phyloP scores from a whole-genome alignment of 2,113 vertebrate species.

The Menura novaehollandiae region DNA sequence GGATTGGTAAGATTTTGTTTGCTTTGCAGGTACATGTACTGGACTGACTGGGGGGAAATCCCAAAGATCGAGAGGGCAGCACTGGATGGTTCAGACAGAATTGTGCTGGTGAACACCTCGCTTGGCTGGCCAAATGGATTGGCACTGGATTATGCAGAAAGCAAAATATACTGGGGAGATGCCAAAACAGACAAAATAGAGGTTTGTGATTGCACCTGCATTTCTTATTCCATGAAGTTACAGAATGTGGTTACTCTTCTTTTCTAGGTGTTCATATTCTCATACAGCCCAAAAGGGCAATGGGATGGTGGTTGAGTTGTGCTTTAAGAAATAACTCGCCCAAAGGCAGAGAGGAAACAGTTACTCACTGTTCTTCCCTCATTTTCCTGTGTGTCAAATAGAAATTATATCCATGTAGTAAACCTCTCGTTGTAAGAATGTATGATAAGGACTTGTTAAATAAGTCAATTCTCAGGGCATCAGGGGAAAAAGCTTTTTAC shows the following conservation, averaged over 20 bases:
- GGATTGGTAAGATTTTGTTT: neutral
- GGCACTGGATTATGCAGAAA: constrained; percentile 88
- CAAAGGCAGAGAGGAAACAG: too few relatives aligned
- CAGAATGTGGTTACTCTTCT: neutral
- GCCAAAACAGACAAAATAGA: constrained; percentile 95
- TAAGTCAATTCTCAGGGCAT: neutral
- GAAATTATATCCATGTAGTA: neutral
- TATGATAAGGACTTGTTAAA: neutral
- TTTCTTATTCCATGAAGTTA: neutral
- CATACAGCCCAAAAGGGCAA: neutral
- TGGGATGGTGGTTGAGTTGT: neutral
- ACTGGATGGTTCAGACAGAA: constrained; percentile 88
- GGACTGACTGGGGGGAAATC: constrained; percentile 97
- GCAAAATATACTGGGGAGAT: constrained; percentile 96
- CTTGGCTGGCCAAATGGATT: constrained; percentile 97
- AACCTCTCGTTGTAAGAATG: neutral
- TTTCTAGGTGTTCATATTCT: neutral
- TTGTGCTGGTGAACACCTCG: constrained; percentile 92
- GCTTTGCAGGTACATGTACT: constrained; percentile 90
- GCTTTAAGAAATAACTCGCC: neutral
- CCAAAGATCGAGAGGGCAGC: constrained; percentile 95
- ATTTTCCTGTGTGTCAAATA: neutral
- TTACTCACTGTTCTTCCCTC: neutral
- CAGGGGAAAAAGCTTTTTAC: neutral
- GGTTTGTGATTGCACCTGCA: constrained; percentile 67